Evolutionary conservation across 2,888 invertebrate species (phyloP).

Genomic region (Chalcosyrphus nemorum): DNA sequence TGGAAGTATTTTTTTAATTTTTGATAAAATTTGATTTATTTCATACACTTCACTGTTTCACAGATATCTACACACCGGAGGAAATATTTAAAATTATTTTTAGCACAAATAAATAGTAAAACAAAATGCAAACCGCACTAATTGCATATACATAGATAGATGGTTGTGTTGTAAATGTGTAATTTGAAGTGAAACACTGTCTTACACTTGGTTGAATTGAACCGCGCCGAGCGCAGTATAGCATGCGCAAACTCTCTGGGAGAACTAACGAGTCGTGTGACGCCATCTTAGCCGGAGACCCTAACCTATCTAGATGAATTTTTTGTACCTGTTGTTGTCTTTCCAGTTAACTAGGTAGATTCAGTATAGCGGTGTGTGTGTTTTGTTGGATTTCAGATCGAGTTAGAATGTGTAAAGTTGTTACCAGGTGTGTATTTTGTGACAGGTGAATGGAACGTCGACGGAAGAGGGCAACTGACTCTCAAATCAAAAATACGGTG

Average conservation of each 20-base stretch:
- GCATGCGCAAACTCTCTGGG: conserved; percentile 79
- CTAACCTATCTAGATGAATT: conserved; percentile 49
- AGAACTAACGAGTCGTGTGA: conserved; percentile 79
- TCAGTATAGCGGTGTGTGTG: conserved; percentile 22
- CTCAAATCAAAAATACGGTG: no score
- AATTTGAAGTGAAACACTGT: conserved; percentile 26
- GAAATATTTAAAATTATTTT: neutral
- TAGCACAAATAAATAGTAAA: neutral
- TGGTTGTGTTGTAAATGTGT: conserved; percentile 27
- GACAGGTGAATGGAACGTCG: no score
- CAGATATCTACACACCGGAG: conserved; percentile 13
- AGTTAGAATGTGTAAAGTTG: neutral
- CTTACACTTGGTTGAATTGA: conserved; percentile 56
- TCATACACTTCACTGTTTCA: conserved; percentile 22
- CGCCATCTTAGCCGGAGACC: conserved; percentile 80
- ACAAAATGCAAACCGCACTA: conserved; percentile 17
- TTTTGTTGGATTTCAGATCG: neutral
- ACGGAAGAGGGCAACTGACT: no score
- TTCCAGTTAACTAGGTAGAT: conserved; percentile 48
- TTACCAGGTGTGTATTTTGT: no score
- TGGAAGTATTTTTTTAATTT: conserved; percentile 16
- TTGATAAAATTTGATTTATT: conserved; percentile 45
- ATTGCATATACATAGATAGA: neutral
- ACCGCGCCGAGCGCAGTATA: conserved; percentile 79
- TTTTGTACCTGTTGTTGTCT: conserved; percentile 60